Percentiles rank a stretch among this genome's conserved stretches.
These are phyloP conservation scores for Shargacucullia verbasci DNA, from an alignment of 2,888 invertebrate species.

Conservation along the genomic window DNA sequence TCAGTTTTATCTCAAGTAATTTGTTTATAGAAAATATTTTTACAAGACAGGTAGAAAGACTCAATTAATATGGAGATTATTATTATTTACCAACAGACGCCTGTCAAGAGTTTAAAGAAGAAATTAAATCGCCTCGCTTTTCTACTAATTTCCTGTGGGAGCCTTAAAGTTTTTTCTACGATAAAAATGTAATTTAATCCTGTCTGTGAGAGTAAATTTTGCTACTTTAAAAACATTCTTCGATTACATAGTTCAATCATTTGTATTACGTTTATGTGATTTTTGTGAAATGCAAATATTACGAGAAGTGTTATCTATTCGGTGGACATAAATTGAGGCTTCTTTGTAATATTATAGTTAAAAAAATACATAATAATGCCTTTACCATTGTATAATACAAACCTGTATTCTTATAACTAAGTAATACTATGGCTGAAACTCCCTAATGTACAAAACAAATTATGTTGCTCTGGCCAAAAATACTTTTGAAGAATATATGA, in stretches of 20 bases:
- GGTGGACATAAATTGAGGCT: too few relatives aligned
- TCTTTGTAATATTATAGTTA: too few relatives aligned
- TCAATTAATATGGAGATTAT: conserved; percentile 22
- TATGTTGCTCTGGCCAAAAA: conserved; percentile 47
- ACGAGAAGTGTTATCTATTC: too few relatives aligned
- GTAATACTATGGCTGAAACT: conserved; percentile 31
- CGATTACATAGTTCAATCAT: too few relatives aligned
- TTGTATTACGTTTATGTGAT: too few relatives aligned
- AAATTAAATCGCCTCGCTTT: conserved; percentile 26
- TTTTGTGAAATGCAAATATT: too few relatives aligned
- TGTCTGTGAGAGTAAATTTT: not conserved
- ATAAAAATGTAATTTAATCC: conserved; percentile 39
- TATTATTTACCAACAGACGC: conserved; percentile 18
- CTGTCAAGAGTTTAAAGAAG: conserved; percentile 29
- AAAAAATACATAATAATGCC: not conserved
- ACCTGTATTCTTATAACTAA: conserved; percentile 28
- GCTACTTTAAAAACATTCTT: too few relatives aligned
- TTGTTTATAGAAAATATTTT: conserved; percentile 8
- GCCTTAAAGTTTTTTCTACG: conserved; percentile 35
- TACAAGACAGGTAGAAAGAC: not conserved
- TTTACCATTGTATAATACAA: conserved; percentile 17
- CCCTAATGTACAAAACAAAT: conserved; percentile 42
- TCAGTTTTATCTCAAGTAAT: conserved; percentile 10
- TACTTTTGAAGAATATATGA: conserved; percentile 52
- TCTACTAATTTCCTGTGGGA: conserved; percentile 46